Conservation (phyloP, 2,113 vertebrate species). For the Bathybates hornii region DNA sequence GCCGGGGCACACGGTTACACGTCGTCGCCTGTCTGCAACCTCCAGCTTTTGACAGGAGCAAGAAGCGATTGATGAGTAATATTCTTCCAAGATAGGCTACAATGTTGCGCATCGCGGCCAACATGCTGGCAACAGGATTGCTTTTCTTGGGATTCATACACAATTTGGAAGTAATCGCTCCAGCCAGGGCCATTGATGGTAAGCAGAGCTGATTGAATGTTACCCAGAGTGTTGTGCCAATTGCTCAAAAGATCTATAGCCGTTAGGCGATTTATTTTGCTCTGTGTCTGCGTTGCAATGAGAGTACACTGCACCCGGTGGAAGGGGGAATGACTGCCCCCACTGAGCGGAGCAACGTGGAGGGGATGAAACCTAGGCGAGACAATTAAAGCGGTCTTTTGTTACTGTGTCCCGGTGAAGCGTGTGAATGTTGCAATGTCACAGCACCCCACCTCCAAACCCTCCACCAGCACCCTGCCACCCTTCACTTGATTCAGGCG, state of each 20-base stretch:
- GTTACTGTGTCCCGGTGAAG: conserved; percentile 27
- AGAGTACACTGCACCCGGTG: not conserved
- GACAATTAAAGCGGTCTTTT: conserved; percentile 44
- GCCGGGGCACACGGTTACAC: conserved; percentile 22
- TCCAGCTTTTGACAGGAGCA: conserved; percentile 52
- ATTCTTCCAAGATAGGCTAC: conserved; percentile 19
- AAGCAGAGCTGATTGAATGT: conserved; percentile 29
- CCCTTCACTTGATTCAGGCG: not conserved
- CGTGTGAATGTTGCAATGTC: conserved; percentile 49
- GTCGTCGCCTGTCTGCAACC: conserved; percentile 49
- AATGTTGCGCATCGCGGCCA: conserved; percentile 62
- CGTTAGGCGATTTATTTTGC: not conserved
- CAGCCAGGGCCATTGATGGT: conserved; percentile 69
- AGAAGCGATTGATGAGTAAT: conserved; percentile 58
- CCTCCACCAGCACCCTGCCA: not conserved
- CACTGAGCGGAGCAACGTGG: conserved; percentile 17
- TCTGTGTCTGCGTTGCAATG: not conserved
- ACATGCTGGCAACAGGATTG: conserved; percentile 61
- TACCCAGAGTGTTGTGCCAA: not conserved
- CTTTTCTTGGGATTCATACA: conserved; percentile 70
- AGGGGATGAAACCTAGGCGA: conserved; percentile 6
- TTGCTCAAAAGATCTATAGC: not conserved
- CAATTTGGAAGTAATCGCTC: conserved; percentile 67
- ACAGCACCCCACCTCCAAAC: conserved; percentile 2
- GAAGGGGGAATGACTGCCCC: not conserved